Evolutionary conservation across 2,888 invertebrate genomes (phyloP).

Genomic region (Stenurella melanura): DNA sequence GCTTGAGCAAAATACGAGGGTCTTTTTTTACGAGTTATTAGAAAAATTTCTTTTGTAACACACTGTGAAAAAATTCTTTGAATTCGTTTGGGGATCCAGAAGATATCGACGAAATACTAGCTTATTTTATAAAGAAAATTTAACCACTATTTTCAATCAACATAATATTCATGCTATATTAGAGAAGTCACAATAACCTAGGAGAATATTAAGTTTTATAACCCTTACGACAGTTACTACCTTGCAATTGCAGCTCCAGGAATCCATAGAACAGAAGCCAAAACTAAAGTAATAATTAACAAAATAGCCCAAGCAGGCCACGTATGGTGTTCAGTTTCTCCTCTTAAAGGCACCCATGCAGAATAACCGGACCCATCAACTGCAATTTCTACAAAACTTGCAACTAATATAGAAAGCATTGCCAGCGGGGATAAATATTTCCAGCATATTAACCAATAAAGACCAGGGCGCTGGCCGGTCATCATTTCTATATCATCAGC

Average conservation of each 20-base stretch:
- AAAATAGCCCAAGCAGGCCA: slow-evolving; percentile 92
- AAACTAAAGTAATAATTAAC: slow-evolving; percentile 83
- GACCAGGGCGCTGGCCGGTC: slow-evolving; percentile 91
- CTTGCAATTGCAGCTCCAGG: slow-evolving; percentile 88
- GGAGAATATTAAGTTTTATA: too few species aligned
- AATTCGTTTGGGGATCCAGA: too few species aligned
- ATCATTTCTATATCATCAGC: slow-evolving; percentile 96
- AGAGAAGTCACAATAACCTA: too few species aligned
- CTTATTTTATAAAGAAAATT: too few species aligned
- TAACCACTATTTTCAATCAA: too few species aligned
- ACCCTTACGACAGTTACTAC: slow-evolving; percentile 70
- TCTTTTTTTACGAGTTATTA: too few species aligned
- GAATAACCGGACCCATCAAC: slow-evolving; percentile 89
- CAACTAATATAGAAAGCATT: slow-evolving; percentile 89
- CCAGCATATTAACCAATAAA: slow-evolving; percentile 97
- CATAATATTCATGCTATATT: too few species aligned
- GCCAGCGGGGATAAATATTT: slow-evolving; percentile 93
- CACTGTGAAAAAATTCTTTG: too few species aligned
- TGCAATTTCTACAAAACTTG: slow-evolving; percentile 88
- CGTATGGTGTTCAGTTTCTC: slow-evolving; percentile 83
- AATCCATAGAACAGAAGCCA: slow-evolving; percentile 92
- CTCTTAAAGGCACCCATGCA: slow-evolving; percentile 86
- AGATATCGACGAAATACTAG: too few species aligned
- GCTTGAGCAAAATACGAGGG: too few species aligned
- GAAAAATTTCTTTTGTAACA: too few species aligned